These are phyloP conservation scores for Ciconia boyciana DNA, from an alignment of 2,113 vertebrate genomes.

Conservation along the genomic window DNA sequence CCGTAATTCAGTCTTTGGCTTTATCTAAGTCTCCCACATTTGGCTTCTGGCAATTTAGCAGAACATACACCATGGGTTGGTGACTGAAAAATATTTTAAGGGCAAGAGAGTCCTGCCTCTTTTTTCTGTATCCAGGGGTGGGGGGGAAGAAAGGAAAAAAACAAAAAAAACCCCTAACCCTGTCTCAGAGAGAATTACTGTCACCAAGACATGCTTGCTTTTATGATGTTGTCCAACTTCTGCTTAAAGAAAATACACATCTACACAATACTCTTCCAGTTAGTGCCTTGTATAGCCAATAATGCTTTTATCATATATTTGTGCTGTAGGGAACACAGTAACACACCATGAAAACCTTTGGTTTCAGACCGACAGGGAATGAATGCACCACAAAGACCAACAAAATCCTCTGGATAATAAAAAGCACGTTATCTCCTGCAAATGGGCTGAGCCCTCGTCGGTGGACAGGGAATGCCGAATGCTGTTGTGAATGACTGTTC, in stretches of 20 bases:
- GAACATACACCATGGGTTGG: neutral
- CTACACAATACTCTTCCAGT: neutral
- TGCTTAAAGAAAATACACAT: neutral
- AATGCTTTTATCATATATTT: neutral
- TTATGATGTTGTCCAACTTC: neutral
- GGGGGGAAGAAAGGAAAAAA: no score
- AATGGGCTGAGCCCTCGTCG: neutral
- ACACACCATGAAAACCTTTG: neutral
- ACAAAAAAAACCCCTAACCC: neutral
- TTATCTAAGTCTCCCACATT: neutral
- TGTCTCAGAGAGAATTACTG: neutral
- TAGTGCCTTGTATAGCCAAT: neutral
- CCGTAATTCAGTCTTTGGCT: neutral
- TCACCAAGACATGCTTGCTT: neutral
- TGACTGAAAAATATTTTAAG: neutral
- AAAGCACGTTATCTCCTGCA: neutral
- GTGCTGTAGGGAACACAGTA: neutral
- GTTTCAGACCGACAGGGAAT: neutral
- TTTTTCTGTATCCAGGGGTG: neutral
- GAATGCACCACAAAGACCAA: neutral
- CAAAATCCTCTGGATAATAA: neutral
- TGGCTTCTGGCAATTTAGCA: neutral
- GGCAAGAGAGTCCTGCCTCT: neutral
- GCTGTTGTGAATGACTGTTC: neutral
- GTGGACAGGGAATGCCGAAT: neutral